Conservation (phyloP, 2,113 vertebrate genomes). For the chimpanzee (Pan troglodytes) region NHGRI_mPanTro3-v2.1_pri NC_072401.2:42503001-42503500, state of each 20-base stretch:
- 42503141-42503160: too few relatives aligned
- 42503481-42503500: background rate
- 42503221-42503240: background rate
- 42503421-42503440: background rate
- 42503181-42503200: too few relatives aligned
- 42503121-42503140: too few relatives aligned
- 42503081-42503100: too few relatives aligned
- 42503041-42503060: too few relatives aligned
- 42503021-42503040: too few relatives aligned
- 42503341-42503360: background rate
- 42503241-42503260: background rate
- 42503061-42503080: too few relatives aligned
- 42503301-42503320: background rate
- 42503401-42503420: background rate
- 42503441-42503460: background rate
- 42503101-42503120: too few relatives aligned
- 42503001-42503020: too few relatives aligned
- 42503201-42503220: too few relatives aligned
- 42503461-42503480: background rate
- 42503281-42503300: background rate
- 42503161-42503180: too few relatives aligned
- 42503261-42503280: background rate
- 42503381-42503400: background rate
- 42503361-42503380: background rate
- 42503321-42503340: constrained; percentile 6